phyloP scores from a whole-genome alignment of 2,797 vertebrate species.

The Meda fulgida region DNA sequence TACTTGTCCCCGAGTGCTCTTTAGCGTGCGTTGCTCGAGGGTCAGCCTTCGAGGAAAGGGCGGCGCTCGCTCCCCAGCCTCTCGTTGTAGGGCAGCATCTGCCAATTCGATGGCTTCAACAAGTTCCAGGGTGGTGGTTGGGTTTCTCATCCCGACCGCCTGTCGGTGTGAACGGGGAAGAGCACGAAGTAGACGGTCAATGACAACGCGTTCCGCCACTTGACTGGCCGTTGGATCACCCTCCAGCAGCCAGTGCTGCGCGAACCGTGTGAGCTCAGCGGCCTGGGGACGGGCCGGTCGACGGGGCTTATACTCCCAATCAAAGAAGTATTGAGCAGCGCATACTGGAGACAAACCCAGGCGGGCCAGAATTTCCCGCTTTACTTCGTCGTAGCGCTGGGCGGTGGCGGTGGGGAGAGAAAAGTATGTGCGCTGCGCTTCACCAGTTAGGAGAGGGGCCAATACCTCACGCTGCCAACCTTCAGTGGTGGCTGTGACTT shows the following conservation, averaged over 20 bases:
- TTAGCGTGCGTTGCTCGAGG: background rate
- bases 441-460: background rate
- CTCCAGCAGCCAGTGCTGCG: too few species aligned
- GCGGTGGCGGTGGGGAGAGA: too few species aligned
- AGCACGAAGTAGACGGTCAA: background rate
- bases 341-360: too few species aligned
- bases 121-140: background rate
- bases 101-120: background rate
- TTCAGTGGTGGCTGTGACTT: background rate
- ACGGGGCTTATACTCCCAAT: background rate
- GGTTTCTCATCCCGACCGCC: background rate
- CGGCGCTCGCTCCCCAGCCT: background rate
- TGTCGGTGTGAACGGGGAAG: background rate
- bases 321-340: background rate
- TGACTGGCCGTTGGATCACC: background rate
- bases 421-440: background rate
- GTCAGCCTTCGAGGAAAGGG: background rate
- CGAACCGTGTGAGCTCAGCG: background rate
- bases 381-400: background rate
- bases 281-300: too few species aligned
- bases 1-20: background rate
- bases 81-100: background rate
- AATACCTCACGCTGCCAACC: background rate
- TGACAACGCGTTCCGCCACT: background rate
- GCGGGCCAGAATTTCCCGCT: background rate